phyloP scores from a whole-genome alignment of 2,113 vertebrate genomes.

The Archilochus colubris region DNA sequence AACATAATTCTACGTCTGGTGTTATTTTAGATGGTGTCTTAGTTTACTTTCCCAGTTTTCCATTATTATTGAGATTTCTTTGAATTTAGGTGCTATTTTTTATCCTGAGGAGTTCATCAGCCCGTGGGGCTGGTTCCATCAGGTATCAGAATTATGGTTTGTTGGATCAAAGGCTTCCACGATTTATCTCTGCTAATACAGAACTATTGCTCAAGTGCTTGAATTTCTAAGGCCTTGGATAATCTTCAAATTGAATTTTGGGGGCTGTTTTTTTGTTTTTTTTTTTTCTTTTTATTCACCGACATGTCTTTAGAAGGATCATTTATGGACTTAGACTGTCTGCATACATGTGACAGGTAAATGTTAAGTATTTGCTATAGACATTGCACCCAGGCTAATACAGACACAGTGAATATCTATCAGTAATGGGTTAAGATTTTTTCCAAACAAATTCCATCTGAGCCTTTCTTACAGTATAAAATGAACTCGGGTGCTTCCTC shows the following conservation, averaged over 20 bases:
- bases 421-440: neutral
- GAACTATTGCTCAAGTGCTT: neutral
- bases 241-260: neutral
- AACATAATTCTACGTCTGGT: conserved; percentile 19
- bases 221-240: neutral
- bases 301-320: neutral
- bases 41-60: neutral
- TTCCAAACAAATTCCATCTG: neutral
- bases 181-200: neutral
- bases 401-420: neutral
- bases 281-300: neutral
- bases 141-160: neutral
- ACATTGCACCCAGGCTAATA: neutral
- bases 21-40: neutral
- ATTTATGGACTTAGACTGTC: neutral
- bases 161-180: neutral
- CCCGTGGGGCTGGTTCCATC: neutral
- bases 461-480: neutral
- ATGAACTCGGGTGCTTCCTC: neutral
- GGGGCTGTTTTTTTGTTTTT: too few relatives aligned
- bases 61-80: neutral
- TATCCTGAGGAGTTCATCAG: neutral
- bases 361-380: neutral
- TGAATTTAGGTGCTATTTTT: neutral
- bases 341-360: neutral